Evolutionary conservation across 2,888 invertebrate genomes (phyloP), one percentile per base, ranked within the genome.

Genomic region (Perdita meconis): DNA sequence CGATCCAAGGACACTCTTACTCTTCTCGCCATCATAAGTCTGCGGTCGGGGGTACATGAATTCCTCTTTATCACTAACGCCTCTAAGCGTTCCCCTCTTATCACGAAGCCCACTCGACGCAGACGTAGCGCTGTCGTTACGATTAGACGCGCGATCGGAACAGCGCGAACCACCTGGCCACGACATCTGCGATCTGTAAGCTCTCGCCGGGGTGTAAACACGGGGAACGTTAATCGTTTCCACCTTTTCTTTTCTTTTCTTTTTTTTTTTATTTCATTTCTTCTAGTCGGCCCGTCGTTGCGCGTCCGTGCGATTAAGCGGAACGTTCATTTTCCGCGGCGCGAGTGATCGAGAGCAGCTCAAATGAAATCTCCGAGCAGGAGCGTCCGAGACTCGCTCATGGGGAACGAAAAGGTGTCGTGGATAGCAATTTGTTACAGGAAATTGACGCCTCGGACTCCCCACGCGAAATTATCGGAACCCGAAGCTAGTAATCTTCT

Each of bases 121-220:
- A 30, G 53, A 61, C 60, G 19, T 60, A 76, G 66, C 53, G 71
- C 73, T 59, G 80, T 80, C 83, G 69, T 68, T 78, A 69, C 78
- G 78, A 83, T 83, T 83, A 76, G 70, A 70, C 51, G 64, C 51
- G 51, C 60, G 68, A 50, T 65, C 65, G 47, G 57, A 40, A 42
- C 16, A 19, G 55, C 34, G 51, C 55, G 44, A n/a, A n/a, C n/a
- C n/a, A 47, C 40, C 24, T 64, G 40, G n/a, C 6, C 59, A 2
- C 42, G 66, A 61, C 59, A 69, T 53, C 56, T 65, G 63, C 13
- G 16, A 30, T 40, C 34, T 53, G 55, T 55, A 63, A 51, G 71
- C n/a, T 68, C 55, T 57, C 47, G 53, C 8, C 22, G 56, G 55
- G 22, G 53, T 67, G 66, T 75, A 50, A 78, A 69, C 64, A 74